Evolutionary conservation across 2,888 invertebrate species (phyloP).

Genomic region (Scrobipalpa costella): DNA sequence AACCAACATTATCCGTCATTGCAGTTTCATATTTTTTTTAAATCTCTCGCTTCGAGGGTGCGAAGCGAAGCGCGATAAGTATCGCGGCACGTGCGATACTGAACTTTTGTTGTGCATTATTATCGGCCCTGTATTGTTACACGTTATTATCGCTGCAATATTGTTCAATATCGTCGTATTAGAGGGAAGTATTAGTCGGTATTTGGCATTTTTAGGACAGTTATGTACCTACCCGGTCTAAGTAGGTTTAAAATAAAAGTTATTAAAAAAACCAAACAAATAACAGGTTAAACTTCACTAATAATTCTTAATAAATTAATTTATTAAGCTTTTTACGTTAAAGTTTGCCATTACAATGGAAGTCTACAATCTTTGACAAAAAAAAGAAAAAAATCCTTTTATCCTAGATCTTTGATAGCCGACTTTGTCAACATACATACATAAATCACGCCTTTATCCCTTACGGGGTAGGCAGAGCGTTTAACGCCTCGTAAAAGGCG

Average conservation of each 20-base stretch:
- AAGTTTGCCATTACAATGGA: no score
- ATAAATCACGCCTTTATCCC: no score
- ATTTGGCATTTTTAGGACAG: background rate
- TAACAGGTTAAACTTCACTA: no score
- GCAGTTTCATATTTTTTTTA: conserved; percentile 13
- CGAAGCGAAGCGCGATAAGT: conserved; percentile 71
- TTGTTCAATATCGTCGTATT: conserved; percentile 41
- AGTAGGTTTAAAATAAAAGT: background rate
- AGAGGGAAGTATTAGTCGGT: background rate
- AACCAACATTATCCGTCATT: background rate
- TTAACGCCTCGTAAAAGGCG: no score
- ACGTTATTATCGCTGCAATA: conserved; percentile 48
- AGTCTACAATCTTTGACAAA: no score
- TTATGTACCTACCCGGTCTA: no score
- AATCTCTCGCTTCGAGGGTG: conserved; percentile 48
- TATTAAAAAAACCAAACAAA: background rate
- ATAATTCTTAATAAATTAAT: no score
- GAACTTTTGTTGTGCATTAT: conserved; percentile 37
- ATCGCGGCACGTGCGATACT: conserved; percentile 67
- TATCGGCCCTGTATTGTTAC: conserved; percentile 63
- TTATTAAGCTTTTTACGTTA: no score
- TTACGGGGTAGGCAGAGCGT: no score
- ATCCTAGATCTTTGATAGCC: no score
- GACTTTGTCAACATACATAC: no score
- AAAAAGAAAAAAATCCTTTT: no score